Evolutionary conservation across 2,113 vertebrate species (phyloP).

Genomic region (Psilopogon haemacephalus): DNA sequence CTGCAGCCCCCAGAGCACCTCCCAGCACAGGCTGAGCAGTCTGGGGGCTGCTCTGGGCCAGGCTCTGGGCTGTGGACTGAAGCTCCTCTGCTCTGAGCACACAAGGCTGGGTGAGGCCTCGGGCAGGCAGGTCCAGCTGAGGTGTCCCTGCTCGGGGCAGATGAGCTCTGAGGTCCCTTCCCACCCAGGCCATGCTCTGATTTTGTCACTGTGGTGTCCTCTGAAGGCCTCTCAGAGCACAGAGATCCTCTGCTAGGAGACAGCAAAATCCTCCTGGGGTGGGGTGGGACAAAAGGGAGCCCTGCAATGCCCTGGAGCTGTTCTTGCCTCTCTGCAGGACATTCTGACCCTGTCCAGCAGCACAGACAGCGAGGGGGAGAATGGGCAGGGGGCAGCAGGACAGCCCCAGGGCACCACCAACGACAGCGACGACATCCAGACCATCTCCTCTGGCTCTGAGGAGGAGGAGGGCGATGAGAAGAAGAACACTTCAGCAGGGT

Average conservation of each 20-base stretch:
- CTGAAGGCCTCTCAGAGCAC: not conserved
- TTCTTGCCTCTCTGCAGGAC: constrained; percentile 69
- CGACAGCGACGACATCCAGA: constrained; percentile 97
- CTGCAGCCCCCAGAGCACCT: not conserved
- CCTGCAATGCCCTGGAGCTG: not conserved
- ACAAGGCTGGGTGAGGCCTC: too few species aligned
- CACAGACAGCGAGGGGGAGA: constrained; percentile 77
- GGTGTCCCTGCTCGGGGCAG: too few species aligned
- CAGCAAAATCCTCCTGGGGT: not conserved
- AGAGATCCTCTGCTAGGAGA: not conserved
- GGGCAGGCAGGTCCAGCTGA: too few species aligned
- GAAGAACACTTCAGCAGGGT: constrained; percentile 65
- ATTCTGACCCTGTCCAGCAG: constrained; percentile 89
- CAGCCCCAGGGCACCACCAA: constrained; percentile 66
- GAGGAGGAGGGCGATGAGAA: constrained; percentile 87
- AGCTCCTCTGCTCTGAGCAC: not conserved
- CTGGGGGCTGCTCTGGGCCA: not conserved
- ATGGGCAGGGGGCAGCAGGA: constrained; percentile 23
- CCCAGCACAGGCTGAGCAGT: not conserved
- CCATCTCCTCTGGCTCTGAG: constrained; percentile 93
- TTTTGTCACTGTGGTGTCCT: not conserved
- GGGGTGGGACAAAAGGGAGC: not conserved
- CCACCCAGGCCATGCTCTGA: too few species aligned
- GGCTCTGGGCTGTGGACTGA: too few species aligned
- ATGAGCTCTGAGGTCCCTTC: too few species aligned